Conservation (phyloP, 2,888 invertebrate species). For the Pyrrhosoma nymphula region DNA sequence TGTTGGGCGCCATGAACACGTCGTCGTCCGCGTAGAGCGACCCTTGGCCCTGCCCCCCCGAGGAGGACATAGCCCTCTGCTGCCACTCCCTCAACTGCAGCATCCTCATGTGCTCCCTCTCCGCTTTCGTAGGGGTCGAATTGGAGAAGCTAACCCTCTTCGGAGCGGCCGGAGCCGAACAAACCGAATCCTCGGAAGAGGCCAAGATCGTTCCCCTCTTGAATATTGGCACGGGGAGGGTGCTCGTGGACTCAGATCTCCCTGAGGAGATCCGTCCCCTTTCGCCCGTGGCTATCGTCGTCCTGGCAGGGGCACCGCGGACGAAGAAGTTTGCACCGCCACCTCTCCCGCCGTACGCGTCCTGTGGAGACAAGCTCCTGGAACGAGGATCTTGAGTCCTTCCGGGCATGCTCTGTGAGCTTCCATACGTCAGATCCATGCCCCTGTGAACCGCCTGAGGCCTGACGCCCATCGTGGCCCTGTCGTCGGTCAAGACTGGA, state of each 20-base stretch:
- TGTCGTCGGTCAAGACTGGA: background rate
- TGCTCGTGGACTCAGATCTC: conserved; percentile 30
- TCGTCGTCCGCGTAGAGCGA: background rate
- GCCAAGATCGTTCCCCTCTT: conserved; percentile 21
- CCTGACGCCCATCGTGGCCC: background rate
- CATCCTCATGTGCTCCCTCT: conserved; percentile 53
- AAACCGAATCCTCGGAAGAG: conserved; percentile 41
- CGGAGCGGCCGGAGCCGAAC: conserved; percentile 39
- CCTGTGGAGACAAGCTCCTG: conserved; percentile 25
- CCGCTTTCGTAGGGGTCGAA: conserved; percentile 48
- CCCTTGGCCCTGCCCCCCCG: background rate
- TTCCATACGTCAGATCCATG: background rate
- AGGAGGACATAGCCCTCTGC: background rate
- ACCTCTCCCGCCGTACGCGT: background rate
- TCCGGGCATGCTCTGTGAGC: background rate
- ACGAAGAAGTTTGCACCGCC: background rate
- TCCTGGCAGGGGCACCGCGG: conserved; percentile 2
- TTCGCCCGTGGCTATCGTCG: conserved; percentile 1
- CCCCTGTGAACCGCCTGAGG: background rate
- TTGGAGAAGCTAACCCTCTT: conserved; percentile 49
- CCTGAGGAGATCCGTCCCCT: background rate
- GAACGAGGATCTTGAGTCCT: conserved; percentile 32
- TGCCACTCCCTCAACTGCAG: conserved; percentile 52
- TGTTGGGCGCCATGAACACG: conserved; percentile 57
- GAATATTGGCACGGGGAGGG: conserved; percentile 41